These are phyloP conservation scores for Perca schrenkii DNA, from an alignment of 2,113 vertebrate genomes.

Conservation along the genomic window DNA sequence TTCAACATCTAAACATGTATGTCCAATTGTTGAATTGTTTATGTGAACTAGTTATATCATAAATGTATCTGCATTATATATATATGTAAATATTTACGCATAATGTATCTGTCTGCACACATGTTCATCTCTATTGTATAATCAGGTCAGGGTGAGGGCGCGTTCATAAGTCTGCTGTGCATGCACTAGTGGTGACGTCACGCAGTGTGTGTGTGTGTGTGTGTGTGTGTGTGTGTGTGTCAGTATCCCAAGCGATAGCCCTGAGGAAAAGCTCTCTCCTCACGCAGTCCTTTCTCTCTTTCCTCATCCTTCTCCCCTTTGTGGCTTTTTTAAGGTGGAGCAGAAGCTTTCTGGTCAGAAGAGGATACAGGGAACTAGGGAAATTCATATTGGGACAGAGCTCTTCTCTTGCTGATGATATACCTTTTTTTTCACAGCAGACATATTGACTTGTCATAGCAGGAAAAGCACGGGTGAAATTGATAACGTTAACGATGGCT, in stretches of 20 bases:
- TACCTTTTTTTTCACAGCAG: too few relatives aligned
- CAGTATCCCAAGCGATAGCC: constrained; percentile 49
- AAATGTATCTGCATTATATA: not conserved
- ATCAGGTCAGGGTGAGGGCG: constrained; percentile 45
- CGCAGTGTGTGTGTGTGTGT: constrained; percentile 43
- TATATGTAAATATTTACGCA: constrained; percentile 15
- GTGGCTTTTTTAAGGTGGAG: constrained; percentile 27
- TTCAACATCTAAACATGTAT: constrained; percentile 7
- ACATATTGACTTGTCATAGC: not conserved
- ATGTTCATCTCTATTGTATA: constrained; percentile 37
- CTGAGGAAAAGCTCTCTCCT: constrained; percentile 34
- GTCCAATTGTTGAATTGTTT: constrained; percentile 11
- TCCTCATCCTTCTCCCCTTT: constrained; percentile 5
- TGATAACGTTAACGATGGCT: not conserved
- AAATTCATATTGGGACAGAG: constrained; percentile 24
- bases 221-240: constrained; percentile 42
- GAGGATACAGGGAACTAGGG: constrained; percentile 12
- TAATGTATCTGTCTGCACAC: constrained; percentile 15
- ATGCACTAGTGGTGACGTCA: constrained; percentile 49
- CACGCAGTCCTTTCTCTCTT: constrained; percentile 14
- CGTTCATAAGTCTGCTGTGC: constrained; percentile 18
- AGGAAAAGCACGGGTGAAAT: not conserved
- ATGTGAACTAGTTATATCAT: constrained; percentile 13
- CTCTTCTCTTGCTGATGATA: constrained; percentile 37
- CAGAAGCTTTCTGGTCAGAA: constrained; percentile 28